Conservation (phyloP, 2,888 invertebrate species). For the Cryptus viduatorius region DNA sequence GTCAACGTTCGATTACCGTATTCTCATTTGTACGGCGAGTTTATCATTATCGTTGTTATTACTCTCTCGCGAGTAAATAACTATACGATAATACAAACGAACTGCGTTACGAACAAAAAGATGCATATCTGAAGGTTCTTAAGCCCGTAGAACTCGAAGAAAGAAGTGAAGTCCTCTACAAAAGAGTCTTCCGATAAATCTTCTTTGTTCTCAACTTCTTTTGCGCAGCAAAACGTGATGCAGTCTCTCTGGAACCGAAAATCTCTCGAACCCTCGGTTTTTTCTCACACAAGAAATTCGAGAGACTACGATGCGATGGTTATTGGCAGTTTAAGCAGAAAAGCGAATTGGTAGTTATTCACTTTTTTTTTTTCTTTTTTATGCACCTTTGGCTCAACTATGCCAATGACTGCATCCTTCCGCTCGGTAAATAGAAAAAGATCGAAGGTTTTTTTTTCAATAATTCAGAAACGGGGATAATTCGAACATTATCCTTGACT, state of each 20-base stretch:
- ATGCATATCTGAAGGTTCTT: not conserved
- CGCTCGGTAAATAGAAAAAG: not conserved
- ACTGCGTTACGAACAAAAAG: not conserved
- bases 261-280: not conserved
- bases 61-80: conserved; percentile 44
- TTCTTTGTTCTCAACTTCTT: conserved; percentile 6
- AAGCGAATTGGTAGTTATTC: not conserved
- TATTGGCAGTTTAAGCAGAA: not conserved
- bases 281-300: not conserved
- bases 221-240: not conserved
- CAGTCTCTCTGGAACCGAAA: not conserved
- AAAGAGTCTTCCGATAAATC: not conserved
- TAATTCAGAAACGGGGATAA: not conserved
- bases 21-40: conserved; percentile 49
- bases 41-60: conserved; percentile 49
- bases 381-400: not conserved
- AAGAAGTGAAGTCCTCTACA: not conserved
- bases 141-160: not conserved
- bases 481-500: conserved; percentile 11
- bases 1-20: conserved; percentile 47
- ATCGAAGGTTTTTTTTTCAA: not conserved
- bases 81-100: conserved; percentile 6
- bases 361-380: not conserved
- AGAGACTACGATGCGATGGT: not conserved
- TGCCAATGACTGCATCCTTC: not conserved